Base-by-base conservation (phyloP, 2,888 invertebrate species). In the Proisotoma minuta region DNA sequence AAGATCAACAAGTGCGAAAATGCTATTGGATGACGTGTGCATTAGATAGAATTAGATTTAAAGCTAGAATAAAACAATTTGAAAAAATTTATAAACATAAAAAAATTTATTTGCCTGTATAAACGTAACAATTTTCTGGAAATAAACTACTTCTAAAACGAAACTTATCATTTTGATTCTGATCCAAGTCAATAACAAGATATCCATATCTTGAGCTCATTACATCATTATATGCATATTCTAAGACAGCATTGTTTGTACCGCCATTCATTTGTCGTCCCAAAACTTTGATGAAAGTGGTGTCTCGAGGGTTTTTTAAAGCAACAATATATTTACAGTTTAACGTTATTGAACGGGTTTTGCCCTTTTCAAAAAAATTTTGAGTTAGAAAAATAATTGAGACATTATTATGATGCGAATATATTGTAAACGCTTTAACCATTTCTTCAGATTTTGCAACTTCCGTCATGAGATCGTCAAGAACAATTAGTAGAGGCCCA, bases 241-340 rank as follows among this genome's bases (percentile, higher is more conserved):
- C 57, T 1, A 67, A 20, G 2, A 39, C 26, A 0, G 1, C 1
- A 56, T 63, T 60, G 1, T 40, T 56, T 29, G 62, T 65, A 26
- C 63, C 62, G 1, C 59, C 40, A 49, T 69, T 69, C 68, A 69
- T 71, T 50, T 68, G 64, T 3, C 60, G 20, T 10, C 69, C 68
- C 5, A 71, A 18, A 0, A 47, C 26, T n/a, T 24, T 15, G 5
- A 60, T 47, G 28, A 56, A 57, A 0, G 23, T 20, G 40, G 54
- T 59, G 3, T 68, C 68, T 12, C 71, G 20, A 20, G 63, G 62
- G 53, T 71, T 71, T 56, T 63, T 66, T 57, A 68, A 63, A 18
- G 50, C 23, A n/a, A n/a, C 10, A 29, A 66, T 48, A 18, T 66
- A 66, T 49, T 66, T 57, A 15, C n/a, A 39, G 22, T 65, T 49